These are phyloP conservation scores for Hymenochirus boettgeri DNA, from an alignment of 2,113 vertebrate genomes.

Conservation along the genomic window DNA sequence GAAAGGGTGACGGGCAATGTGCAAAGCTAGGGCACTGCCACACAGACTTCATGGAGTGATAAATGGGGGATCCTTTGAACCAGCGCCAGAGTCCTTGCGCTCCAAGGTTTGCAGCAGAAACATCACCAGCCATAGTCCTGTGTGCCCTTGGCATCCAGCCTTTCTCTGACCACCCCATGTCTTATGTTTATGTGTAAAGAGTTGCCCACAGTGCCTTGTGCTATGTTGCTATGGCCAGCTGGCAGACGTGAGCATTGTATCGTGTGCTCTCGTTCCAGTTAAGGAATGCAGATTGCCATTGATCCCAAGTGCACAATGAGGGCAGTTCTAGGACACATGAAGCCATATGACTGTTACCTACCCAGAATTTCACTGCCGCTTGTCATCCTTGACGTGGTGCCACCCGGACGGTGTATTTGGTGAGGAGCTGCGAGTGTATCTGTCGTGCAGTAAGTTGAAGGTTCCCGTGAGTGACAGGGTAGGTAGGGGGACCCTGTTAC, in stretches of 20 bases:
- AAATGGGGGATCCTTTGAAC: constrained; percentile 17
- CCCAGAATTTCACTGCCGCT: constrained; percentile 35
- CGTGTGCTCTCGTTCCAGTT: too few relatives aligned
- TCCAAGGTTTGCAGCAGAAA: constrained; percentile 14
- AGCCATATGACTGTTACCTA: constrained; percentile 42
- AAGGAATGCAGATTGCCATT: not conserved
- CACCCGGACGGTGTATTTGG: constrained; percentile 17
- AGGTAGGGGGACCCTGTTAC: constrained; percentile 14
- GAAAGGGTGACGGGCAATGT: constrained; percentile 22
- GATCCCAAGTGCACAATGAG: constrained; percentile 4
- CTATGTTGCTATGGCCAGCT: not conserved
- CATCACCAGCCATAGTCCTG: constrained; percentile 25
- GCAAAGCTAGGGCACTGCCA: constrained; percentile 33
- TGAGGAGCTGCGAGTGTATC: constrained; percentile 15
- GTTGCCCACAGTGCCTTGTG: constrained; percentile 38
- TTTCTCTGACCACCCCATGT: not conserved
- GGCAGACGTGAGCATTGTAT: not conserved
- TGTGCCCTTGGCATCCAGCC: not conserved
- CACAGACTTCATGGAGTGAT: constrained; percentile 13
- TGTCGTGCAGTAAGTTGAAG: too few relatives aligned
- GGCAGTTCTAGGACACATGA: constrained; percentile 14
- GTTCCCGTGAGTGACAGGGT: constrained; percentile 19
- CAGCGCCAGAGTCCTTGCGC: not conserved
- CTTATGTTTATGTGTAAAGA: constrained; percentile 20
- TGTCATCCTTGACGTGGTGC: constrained; percentile 14